These are phyloP conservation scores for Phymatocera aterrima DNA, from an alignment of 2,888 invertebrate species.

Conservation along the genomic window DNA sequence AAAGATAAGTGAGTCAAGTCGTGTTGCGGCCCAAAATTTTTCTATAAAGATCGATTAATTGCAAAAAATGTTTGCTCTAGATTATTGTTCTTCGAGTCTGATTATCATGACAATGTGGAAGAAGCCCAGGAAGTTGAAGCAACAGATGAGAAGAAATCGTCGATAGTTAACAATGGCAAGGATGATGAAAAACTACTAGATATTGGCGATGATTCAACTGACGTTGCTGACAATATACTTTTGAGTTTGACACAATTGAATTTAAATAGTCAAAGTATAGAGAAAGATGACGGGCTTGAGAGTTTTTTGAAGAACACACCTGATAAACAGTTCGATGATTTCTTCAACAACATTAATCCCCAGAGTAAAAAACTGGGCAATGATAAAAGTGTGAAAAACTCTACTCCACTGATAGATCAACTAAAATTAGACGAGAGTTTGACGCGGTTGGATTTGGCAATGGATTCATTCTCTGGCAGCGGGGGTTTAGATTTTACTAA, in stretches of 20 bases:
- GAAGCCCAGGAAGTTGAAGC: slow-evolving; percentile 66
- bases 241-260: slow-evolving; percentile 22
- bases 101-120: slow-evolving; percentile 70
- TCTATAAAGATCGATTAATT: background rate
- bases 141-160: slow-evolving; percentile 44
- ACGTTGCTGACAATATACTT: background rate
- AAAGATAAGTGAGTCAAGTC: slow-evolving; percentile 69
- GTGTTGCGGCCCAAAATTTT: background rate
- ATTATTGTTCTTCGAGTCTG: slow-evolving; percentile 73
- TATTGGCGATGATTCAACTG: slow-evolving; percentile 50
- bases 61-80: slow-evolving; percentile 54
- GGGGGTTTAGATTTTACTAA: slow-evolving; percentile 58
- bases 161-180: slow-evolving; percentile 15
- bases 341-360: slow-evolving; percentile 6
- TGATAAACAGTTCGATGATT: slow-evolving; percentile 12
- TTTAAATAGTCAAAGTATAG: background rate
- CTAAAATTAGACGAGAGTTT: slow-evolving; percentile 60
- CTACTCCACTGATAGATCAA: background rate
- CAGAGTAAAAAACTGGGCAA: background rate
- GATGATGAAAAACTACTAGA: slow-evolving; percentile 65
- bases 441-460: slow-evolving; percentile 58
- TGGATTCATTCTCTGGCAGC: slow-evolving; percentile 63
- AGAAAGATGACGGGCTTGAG: background rate
- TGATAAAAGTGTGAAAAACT: background rate
- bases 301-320: slow-evolving; percentile 1